Evolutionary conservation across 1,140 invertebrate genomes (phyloP), one percentile per base, ranked within the genome.

Genomic region (Diabrotica virgifera): DNA sequence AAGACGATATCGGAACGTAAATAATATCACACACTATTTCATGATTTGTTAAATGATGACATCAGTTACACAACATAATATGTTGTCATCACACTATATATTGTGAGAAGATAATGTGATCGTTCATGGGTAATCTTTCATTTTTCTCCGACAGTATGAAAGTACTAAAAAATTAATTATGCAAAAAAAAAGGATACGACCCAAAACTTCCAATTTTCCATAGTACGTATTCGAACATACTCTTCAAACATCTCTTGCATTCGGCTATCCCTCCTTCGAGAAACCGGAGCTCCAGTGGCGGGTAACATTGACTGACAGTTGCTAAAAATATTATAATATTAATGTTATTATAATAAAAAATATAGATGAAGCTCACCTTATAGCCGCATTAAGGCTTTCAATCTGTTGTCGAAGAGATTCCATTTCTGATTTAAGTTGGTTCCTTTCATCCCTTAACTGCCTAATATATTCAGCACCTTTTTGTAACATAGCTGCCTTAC

Each of bases 141-240:
- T n/a, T n/a, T n/a, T n/a, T n/a, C n/a, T n/a, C n/a, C n/a, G n/a
- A n/a, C n/a, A n/a, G n/a, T n/a, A n/a, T n/a, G n/a, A n/a, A n/a
- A n/a, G n/a, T n/a, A n/a, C n/a, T n/a, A n/a, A n/a, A n/a, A n/a
- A n/a, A n/a, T n/a, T 24, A 24, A 24, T 2, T 24, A 24, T 24
- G 24, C 24, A 24, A 24, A 24, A 71, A 24, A 71, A 80, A 84
- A 85, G 84, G 83, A 88, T 94, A 97, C 95, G 85, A 98, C 95
- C 94, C 94, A 98, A 83, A 97, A 98, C 83, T 97, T 98, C 95
- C 96, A 98, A 82, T 97, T 96, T 76, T 91, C 87, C 74, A 89
- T 83, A 12, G 95, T 97, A 59, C 94, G 82, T 62, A 84, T 86
- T 70, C 89, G 84, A 10, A 98, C 93, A 82, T 97, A 97, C 50